A percentile compares a stretch with the other conserved stretches of the same genome.
These are phyloP conservation scores for Petrocephalus schoutedeni DNA, from an alignment of 2,797 vertebrate genomes.

Conservation along the genomic window DNA sequence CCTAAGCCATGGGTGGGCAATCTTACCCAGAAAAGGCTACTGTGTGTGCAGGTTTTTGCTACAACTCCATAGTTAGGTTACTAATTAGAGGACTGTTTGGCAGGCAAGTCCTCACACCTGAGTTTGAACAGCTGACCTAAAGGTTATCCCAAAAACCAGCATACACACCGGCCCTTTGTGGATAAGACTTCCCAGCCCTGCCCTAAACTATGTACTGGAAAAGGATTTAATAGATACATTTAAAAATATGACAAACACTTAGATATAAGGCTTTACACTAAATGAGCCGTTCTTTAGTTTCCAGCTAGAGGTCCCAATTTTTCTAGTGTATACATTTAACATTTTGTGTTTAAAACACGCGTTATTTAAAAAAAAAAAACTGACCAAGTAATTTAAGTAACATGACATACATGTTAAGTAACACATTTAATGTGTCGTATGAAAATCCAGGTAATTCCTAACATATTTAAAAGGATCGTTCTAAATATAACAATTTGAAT, in stretches of 20 bases:
- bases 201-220: background rate
- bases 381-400: background rate
- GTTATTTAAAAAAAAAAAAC: background rate
- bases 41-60: too few species aligned
- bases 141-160: too few species aligned
- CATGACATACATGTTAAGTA: background rate
- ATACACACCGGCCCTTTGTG: too few species aligned
- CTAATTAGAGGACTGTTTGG: too few species aligned
- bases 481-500: background rate
- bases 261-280: background rate
- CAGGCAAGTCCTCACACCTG: too few species aligned
- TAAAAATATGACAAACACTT: background rate
- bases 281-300: background rate
- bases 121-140: too few species aligned
- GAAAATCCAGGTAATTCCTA: background rate
- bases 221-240: background rate
- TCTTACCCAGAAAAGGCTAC: too few species aligned
- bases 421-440: background rate
- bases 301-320: background rate
- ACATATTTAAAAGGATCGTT: background rate
- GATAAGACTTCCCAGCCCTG: too few species aligned
- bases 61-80: too few species aligned
- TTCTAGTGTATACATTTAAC: background rate
- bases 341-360: background rate
- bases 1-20: too few species aligned